Evolutionary conservation across 2,888 invertebrate genomes (phyloP).

Genomic region (Caenorhabditis angaria): DNA sequence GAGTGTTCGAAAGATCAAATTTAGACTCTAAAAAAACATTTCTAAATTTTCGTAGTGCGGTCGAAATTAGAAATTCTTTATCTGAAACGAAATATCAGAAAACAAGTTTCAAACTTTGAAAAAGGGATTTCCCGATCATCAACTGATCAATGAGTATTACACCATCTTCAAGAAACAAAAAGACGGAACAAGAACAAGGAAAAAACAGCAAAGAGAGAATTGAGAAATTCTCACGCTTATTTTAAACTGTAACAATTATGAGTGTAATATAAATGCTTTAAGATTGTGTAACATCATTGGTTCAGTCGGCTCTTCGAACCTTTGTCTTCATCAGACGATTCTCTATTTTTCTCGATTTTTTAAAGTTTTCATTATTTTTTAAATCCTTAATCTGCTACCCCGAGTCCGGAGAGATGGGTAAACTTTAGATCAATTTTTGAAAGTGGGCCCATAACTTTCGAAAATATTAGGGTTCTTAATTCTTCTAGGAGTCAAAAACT

Average conservation of each 20-base stretch:
- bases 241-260: slow-evolving; percentile 53
- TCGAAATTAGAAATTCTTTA: too few species aligned
- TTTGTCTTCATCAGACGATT: slow-evolving; percentile 21
- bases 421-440: too few species aligned
- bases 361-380: background rate
- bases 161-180: background rate
- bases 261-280: slow-evolving; percentile 41
- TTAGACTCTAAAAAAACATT: too few species aligned
- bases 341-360: slow-evolving; percentile 1
- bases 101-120: background rate
- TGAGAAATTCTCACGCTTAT: slow-evolving; percentile 4
- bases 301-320: slow-evolving; percentile 41
- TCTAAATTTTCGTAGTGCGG: too few species aligned
- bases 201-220: too few species aligned
- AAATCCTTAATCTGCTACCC: background rate
- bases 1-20: background rate
- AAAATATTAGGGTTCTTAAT: too few species aligned
- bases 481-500: too few species aligned
- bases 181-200: too few species aligned
- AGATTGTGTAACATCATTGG: slow-evolving; percentile 24
- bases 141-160: slow-evolving; percentile 1
- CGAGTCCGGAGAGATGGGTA: too few species aligned
- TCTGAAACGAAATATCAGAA: background rate
- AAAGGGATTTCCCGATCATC: slow-evolving; percentile 1
- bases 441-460: too few species aligned